Conservation (phyloP, 2,888 invertebrate genomes). For the Xestia c-nigrum region DNA sequence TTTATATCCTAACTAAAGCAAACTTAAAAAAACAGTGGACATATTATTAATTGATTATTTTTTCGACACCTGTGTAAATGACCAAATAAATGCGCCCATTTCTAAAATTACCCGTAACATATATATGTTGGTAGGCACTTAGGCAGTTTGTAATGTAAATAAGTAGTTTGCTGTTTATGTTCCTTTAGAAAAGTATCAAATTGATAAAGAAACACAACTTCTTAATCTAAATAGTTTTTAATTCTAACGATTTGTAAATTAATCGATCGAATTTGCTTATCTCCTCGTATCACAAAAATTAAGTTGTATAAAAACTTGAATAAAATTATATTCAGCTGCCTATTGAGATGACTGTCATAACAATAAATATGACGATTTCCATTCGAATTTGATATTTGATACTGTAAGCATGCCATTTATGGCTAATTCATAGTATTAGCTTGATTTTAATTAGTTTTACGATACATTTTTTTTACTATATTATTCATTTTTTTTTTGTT, state of each 20-base stretch:
- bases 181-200: not conserved
- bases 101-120: not conserved
- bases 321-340: conserved; percentile 34
- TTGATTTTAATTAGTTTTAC: conserved; percentile 55
- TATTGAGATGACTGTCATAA: conserved; percentile 24
- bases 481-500: not conserved
- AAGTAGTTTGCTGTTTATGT: not conserved
- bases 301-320: conserved; percentile 47
- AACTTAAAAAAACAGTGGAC: not conserved
- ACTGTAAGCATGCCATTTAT: conserved; percentile 44
- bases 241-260: not conserved
- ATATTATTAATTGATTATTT: not conserved
- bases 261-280: conserved; percentile 39
- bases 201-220: not conserved
- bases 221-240: not conserved
- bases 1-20: not conserved
- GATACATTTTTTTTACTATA: conserved; percentile 26
- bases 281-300: conserved; percentile 34
- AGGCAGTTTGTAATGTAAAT: not conserved
- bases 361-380: conserved; percentile 55
- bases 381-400: conserved; percentile 57
- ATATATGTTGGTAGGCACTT: not conserved
- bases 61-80: not conserved
- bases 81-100: not conserved
- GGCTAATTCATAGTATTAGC: conserved; percentile 52